Conservation (phyloP, 2,113 vertebrate species). For the Megaceryle torquata region DNA sequence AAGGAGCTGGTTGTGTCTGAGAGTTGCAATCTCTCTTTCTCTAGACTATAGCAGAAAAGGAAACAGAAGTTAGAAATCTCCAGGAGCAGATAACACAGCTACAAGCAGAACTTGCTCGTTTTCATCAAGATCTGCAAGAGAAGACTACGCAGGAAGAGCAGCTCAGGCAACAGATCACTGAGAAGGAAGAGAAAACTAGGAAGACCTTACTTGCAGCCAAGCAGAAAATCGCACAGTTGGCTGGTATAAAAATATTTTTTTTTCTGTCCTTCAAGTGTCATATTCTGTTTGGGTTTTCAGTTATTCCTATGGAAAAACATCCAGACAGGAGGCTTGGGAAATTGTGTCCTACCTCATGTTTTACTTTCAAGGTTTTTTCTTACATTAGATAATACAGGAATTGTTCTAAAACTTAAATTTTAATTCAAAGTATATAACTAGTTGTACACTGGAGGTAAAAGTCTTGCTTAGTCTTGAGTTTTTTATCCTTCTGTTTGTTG, state of each 20-base stretch:
- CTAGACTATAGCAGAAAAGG: slow-evolving; percentile 86
- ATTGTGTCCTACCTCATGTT: not conserved
- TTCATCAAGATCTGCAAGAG: slow-evolving; percentile 91
- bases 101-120: slow-evolving; percentile 82
- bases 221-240: slow-evolving; percentile 89
- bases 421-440: not conserved
- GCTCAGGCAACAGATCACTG: slow-evolving; percentile 86
- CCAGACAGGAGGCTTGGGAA: not conserved
- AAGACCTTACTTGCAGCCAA: slow-evolving; percentile 89
- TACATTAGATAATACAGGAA: not conserved
- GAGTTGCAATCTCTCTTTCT: not conserved
- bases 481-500: not conserved
- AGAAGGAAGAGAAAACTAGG: slow-evolving; percentile 94
- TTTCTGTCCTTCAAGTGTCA: not conserved
- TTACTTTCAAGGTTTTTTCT: not conserved
- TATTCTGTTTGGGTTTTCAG: not conserved
- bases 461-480: not conserved
- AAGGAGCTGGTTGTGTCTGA: not conserved
- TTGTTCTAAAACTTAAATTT: not conserved
- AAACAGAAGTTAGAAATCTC: slow-evolving; percentile 79
- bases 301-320: not conserved
- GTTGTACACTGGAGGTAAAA: not conserved
- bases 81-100: slow-evolving; percentile 86
- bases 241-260: slow-evolving; percentile 66
- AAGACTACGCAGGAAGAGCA: slow-evolving; percentile 86